These are phyloP conservation scores for Phainopepla nitens DNA, from an alignment of 2,113 vertebrate species.

Conservation along the genomic window DNA sequence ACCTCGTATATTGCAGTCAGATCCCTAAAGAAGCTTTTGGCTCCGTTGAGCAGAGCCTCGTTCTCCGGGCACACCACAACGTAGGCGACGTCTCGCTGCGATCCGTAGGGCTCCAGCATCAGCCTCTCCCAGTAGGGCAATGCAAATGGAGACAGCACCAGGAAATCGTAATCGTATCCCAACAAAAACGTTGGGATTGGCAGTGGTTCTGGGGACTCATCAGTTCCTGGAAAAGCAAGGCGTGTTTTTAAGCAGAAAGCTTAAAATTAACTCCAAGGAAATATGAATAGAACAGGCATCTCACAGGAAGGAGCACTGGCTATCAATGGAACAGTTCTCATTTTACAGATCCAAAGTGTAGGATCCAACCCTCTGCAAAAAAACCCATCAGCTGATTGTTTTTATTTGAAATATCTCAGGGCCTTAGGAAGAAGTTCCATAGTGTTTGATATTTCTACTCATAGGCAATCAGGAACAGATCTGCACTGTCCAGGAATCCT, in stretches of 20 bases:
- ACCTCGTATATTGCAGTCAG: constrained; percentile 97
- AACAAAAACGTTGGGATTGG: constrained; percentile 97
- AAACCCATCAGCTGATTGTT: background rate
- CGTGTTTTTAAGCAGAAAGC: background rate
- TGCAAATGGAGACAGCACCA: constrained; percentile 96
- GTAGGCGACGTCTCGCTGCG: constrained; percentile 95
- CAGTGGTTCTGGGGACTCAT: constrained; percentile 97
- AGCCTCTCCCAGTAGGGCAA: constrained; percentile 98
- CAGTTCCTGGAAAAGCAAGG: constrained; percentile 83
- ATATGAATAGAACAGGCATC: background rate
- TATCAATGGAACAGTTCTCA: background rate
- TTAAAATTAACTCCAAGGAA: constrained; percentile 46
- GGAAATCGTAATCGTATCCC: constrained; percentile 95
- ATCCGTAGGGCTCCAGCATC: constrained; percentile 94
- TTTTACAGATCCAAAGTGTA: background rate
- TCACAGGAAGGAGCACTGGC: background rate
- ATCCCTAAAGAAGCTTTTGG: constrained; percentile 94
- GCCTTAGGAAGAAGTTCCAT: background rate
- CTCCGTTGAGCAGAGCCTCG: constrained; percentile 92
- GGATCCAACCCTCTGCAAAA: background rate
- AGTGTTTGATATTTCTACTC: background rate
- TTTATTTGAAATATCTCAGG: background rate
- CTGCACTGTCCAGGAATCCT: background rate
- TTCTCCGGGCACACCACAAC: constrained; percentile 97
- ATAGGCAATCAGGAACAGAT: background rate